Evolutionary conservation across 64 coral and sea anemone species (phyloP), one percentile per base, ranked within the genome.

Genomic region (Hydrozoanthus tunicans): DNA sequence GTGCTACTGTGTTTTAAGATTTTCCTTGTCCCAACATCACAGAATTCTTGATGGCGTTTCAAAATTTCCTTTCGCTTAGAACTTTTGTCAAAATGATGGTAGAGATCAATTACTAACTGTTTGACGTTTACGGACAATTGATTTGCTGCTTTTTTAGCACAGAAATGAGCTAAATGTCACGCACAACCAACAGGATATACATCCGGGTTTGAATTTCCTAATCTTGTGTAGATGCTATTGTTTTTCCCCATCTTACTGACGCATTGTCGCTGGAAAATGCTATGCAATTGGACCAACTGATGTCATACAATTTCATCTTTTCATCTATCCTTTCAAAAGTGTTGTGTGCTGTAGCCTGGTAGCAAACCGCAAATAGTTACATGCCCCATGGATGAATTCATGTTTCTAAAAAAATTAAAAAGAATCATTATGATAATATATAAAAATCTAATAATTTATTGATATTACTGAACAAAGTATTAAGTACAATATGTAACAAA

Each of bases 1-100:
- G 89, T 91, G 53, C 89, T 80, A 77, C 89, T 91, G 64, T 81
- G 89, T 81, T 91, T 91, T 91, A 91, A 81, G 63, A 91, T 81
- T n/a, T 91, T 91, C 12, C 89, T 79, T 57, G 77, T 80, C 52
- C 80, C 64, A 56, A 80, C 89, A 91, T 81, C 52, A 70, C 89
- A 91, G 63, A 91, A 91, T 58, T 80, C 62, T 81, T 91, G 89
- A 71, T 91, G 80, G 61, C 64, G 59, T 81, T 91, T 69, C 13
- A 91, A 70, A 81, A 70, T 80, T 81, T 89, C 70, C 63, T 81
- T 91, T 80, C 64, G 62, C 77, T 91, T 81, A 71, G 89, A 91
- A 70, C 89, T 81, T 79, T 91, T 91, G 52, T 81, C 89, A 71
- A 91, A 90, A 57, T 91, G 89, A 70, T 81, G 80, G 51, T 72